Evolutionary conservation across 2,888 invertebrate genomes (phyloP), one percentile per base, ranked within the genome.

Genomic region (Cosmia pyralina): DNA sequence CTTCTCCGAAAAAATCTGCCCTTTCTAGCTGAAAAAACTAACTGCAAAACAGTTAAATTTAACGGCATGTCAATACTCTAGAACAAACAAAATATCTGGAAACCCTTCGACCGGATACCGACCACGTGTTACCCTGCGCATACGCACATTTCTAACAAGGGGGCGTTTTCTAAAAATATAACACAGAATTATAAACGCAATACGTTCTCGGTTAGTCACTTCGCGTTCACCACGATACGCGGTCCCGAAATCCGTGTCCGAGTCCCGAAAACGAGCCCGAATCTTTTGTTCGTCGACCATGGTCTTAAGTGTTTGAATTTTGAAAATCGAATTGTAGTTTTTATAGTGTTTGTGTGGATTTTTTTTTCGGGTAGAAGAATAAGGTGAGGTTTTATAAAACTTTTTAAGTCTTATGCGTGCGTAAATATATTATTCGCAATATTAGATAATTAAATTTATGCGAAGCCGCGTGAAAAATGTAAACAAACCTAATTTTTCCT

Each of bases 131-230:
- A 84, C 82, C 86, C 88, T 86, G 89, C 91, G 87, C 87, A 77
- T 85, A 89, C 88, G 88, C 88, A 89, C 84, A 86, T 90, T 88
- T 89, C 89, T 84, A 88, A 91, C 90, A 92, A 94, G 95, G 95
- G 96, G 96, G 96, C 96, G 96, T 94, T 90, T 91, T 95, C 95
- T 95, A 96, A 95, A 95, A 94, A 95, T 96, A 96, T 88, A 87
- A 87, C 83, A 88, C 88, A 88, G 90, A 89, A 90, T 91, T 91
- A 90, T 87, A 90, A 90, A 90, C 91, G 91, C 89, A 88, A 87
- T 90, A 90, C 88, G 85, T 81, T 76, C 67, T 85, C 86, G 88
- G 87, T 93, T 94, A 94, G 93, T 93, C 92, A 92, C 92, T 92
- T 91, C 90, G 89, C 89, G 90, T 90, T 88, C 89, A 88, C 86